Conservation (phyloP, 2,797 vertebrate genomes). For the Prunella strophiata region DNA sequence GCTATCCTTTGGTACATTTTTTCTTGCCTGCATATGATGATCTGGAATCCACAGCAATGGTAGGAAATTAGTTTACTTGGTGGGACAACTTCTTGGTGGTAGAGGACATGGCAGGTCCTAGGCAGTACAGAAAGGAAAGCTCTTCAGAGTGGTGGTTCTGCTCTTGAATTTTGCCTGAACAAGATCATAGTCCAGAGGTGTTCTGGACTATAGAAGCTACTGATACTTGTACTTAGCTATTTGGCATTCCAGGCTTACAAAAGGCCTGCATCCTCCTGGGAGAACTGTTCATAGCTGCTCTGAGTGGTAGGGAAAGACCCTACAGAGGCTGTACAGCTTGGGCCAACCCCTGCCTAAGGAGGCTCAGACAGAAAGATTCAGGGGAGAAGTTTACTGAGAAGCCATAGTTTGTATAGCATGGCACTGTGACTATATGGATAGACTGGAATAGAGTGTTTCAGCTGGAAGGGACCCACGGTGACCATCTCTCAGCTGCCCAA, state of each 20-base stretch:
- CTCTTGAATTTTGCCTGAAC: background rate
- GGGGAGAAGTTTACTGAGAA: background rate
- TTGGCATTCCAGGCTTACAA: background rate
- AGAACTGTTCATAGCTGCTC: background rate
- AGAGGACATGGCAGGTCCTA: background rate
- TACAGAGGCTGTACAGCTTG: background rate
- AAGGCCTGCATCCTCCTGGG: background rate
- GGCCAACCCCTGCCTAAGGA: background rate
- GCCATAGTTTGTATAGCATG: background rate
- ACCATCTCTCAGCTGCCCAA: accelerated
- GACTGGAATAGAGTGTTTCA: background rate
- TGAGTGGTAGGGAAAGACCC: background rate
- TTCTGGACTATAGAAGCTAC: background rate
- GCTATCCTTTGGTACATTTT: background rate
- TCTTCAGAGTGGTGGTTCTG: background rate
- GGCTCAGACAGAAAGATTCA: background rate
- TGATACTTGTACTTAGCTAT: background rate
- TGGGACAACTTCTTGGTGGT: background rate
- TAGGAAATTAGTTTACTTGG: background rate
- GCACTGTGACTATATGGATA: background rate
- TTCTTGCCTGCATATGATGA: background rate
- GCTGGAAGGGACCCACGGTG: background rate
- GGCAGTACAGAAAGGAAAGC: background rate
- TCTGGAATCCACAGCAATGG: background rate
- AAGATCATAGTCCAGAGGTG: background rate